These are phyloP conservation scores for Pachypanchax playfairii DNA, from an alignment of 2,113 vertebrate species.

Conservation along the genomic window DNA sequence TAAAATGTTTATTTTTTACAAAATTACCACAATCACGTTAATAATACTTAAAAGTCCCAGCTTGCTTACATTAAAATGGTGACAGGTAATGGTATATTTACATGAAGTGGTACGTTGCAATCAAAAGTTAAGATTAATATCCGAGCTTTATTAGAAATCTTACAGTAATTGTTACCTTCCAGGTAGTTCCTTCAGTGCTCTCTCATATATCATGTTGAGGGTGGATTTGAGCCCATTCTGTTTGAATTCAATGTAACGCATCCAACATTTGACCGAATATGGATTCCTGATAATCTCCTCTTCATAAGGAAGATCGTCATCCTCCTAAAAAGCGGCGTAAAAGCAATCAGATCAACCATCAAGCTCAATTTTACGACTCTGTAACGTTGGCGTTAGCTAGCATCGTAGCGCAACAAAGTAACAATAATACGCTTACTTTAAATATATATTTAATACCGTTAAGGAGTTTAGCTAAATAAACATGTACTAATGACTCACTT, in stretches of 20 bases:
- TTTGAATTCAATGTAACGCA: slow-evolving; percentile 91
- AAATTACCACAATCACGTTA: not conserved
- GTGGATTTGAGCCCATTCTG: slow-evolving; percentile 81
- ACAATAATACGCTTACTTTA: not conserved
- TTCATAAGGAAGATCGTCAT: slow-evolving; percentile 92
- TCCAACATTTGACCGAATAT: slow-evolving; percentile 93
- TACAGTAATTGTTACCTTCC: slow-evolving; percentile 81
- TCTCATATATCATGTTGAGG: slow-evolving; percentile 90
- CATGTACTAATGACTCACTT: too few relatives aligned
- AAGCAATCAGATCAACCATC: too few relatives aligned
- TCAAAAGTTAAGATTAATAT: not conserved
- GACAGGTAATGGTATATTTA: not conserved
- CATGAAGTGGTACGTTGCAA: not conserved
- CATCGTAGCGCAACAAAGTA: not conserved
- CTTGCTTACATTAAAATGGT: not conserved
- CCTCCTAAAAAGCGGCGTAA: slow-evolving; percentile 83
- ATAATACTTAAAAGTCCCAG: not conserved
- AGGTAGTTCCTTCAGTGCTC: slow-evolving; percentile 89
- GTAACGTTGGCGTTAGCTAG: not conserved
- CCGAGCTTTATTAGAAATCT: too few relatives aligned
- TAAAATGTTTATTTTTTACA: not conserved
- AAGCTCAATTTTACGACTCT: too few relatives aligned
- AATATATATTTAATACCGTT: not conserved
- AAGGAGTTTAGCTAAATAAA: not conserved
- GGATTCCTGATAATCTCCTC: slow-evolving; percentile 94